phyloP scores from a whole-genome alignment of 2,797 vertebrate species.

The Glyptemys insculpta region DNA sequence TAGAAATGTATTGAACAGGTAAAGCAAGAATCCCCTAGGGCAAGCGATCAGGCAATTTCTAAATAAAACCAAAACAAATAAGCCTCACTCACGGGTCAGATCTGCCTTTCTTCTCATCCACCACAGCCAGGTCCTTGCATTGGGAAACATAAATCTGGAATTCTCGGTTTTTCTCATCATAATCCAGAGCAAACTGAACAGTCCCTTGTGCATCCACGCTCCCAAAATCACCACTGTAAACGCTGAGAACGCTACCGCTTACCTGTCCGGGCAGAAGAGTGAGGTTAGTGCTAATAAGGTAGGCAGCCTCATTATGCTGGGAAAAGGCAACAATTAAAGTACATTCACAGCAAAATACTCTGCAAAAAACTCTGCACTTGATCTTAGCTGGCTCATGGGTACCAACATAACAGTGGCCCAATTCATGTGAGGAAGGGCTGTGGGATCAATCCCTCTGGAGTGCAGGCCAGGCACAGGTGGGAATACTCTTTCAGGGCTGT shows the following conservation, averaged over 20 bases:
- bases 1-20: neutral
- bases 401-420: neutral
- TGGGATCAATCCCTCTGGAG: neutral
- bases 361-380: fast-evolving
- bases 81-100: slow-evolving; percentile 79
- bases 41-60: neutral
- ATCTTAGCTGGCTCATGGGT: neutral
- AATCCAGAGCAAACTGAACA: slow-evolving; percentile 80
- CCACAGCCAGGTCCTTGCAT: slow-evolving; percentile 80
- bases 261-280: slow-evolving; percentile 67
- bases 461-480: fast-evolving
- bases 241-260: slow-evolving; percentile 81
- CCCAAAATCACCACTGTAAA: slow-evolving; percentile 81
- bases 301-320: neutral
- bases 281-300: neutral
- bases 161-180: slow-evolving; percentile 80
- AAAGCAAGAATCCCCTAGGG: neutral
- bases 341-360: neutral
- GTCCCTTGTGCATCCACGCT: slow-evolving; percentile 79
- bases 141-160: slow-evolving; percentile 80
- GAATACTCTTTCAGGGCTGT: neutral
- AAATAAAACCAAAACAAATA: neutral
- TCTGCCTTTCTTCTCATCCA: slow-evolving; percentile 81
- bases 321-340: fast-evolving
- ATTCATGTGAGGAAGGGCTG: neutral